Percentiles rank a stretch among this genome's conserved stretches.
These are phyloP conservation scores for Fratercula arctica DNA, from an alignment of 2,797 vertebrate genomes.

Conservation along the genomic window DNA sequence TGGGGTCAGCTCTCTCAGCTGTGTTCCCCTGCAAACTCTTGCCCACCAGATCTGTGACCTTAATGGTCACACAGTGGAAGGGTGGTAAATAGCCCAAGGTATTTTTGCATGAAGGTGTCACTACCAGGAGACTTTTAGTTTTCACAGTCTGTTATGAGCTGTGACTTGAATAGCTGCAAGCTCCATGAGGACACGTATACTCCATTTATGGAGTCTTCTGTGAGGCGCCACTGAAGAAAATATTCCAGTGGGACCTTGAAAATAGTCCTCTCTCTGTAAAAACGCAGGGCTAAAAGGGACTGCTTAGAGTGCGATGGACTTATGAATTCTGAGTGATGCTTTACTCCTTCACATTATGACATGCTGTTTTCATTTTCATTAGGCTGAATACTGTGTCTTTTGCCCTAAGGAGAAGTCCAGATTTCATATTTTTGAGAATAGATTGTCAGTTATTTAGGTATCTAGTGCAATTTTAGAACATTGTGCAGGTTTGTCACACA, in stretches of 20 bases:
- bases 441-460: neutral
- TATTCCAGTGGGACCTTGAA: neutral
- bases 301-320: neutral
- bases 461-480: neutral
- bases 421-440: neutral
- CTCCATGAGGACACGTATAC: neutral
- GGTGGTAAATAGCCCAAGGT: neutral
- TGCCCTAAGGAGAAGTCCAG: neutral
- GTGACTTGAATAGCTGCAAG: neutral
- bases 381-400: conserved; percentile 1
- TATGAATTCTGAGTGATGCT: neutral
- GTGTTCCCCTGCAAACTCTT: neutral
- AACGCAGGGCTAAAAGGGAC: neutral
- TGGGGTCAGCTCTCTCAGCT: neutral
- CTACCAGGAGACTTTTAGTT: neutral
- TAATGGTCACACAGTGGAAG: neutral
- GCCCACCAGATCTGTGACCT: neutral
- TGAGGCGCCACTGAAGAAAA: neutral
- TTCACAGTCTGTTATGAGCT: neutral
- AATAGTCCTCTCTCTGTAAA: neutral
- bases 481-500: neutral
- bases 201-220: neutral
- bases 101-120: neutral
- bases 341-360: neutral
- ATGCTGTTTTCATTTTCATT: conserved; percentile 5